Conservation (phyloP, 2,113 vertebrate species). For the Trematocara marginatum region DNA sequence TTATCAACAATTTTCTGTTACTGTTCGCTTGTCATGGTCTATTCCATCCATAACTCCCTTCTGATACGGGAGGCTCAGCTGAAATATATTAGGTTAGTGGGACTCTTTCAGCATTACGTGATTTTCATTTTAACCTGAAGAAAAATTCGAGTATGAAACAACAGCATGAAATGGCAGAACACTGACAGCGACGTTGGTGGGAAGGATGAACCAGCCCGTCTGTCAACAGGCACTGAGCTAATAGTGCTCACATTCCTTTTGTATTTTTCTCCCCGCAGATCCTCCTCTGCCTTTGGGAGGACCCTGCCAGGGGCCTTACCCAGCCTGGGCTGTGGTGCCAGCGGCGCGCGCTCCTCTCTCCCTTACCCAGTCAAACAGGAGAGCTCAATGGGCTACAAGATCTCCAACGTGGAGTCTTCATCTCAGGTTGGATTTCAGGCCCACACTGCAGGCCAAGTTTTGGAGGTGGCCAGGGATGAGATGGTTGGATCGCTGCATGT, state of each 20-base stretch:
- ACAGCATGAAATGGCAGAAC: background rate
- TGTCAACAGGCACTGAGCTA: conserved; percentile 49
- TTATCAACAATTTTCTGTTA: background rate
- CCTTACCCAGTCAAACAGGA: conserved; percentile 89
- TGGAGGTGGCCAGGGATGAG: conserved; percentile 44
- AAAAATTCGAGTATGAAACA: background rate
- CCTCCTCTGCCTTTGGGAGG: conserved; percentile 57
- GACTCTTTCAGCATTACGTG: background rate
- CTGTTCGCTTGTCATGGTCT: background rate
- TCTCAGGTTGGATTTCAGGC: conserved; percentile 63
- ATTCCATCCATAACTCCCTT: background rate
- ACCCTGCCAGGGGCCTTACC: conserved; percentile 61
- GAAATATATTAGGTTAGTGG: background rate
- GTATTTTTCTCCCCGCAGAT: conserved; percentile 48
- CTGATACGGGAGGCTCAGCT: background rate
- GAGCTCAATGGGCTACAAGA: conserved; percentile 77
- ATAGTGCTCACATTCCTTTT: conserved; percentile 55
- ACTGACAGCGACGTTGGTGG: conserved; percentile 16
- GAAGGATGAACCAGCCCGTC: conserved; percentile 50
- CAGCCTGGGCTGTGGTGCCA: conserved; percentile 53
- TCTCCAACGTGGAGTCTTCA: conserved; percentile 47
- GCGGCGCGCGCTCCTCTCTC: conserved; percentile 25
- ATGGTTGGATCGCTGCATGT: background rate
- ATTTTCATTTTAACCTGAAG: background rate
- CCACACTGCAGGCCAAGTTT: conserved; percentile 47